phyloP scores from a whole-genome alignment of 2,113 vertebrate species.

The Poicephalus gulielmi region DNA sequence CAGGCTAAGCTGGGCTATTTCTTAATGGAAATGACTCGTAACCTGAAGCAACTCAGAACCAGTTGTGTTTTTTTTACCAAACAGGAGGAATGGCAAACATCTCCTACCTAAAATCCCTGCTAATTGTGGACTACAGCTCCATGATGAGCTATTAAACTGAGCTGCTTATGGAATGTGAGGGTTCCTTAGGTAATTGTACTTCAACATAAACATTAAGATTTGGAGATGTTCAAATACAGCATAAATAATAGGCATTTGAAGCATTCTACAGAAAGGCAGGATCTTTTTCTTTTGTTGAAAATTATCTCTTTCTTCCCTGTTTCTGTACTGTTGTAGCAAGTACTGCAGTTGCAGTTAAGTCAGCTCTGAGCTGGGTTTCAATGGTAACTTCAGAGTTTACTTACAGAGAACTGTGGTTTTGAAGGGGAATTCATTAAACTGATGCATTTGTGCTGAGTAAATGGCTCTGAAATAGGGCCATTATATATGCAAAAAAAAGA shows the following conservation, averaged over 20 bases:
- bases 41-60: background rate
- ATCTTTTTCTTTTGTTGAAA: background rate
- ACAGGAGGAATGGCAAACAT: background rate
- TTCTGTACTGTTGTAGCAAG: background rate
- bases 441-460: background rate
- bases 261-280: background rate
- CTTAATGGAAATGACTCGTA: background rate
- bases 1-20: background rate
- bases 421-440: background rate
- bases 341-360: background rate
- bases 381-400: background rate
- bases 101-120: background rate
- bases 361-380: background rate
- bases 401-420: background rate
- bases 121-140: background rate
- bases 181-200: background rate
- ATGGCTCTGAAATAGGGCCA: background rate
- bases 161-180: background rate
- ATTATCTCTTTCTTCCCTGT: background rate
- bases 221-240: background rate
- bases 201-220: background rate
- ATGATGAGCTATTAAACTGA: background rate
- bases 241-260: background rate
- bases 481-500: background rate
- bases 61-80: background rate